Conservation (phyloP, 2,888 invertebrate species). For the Vandiemenella viatica region DNA sequence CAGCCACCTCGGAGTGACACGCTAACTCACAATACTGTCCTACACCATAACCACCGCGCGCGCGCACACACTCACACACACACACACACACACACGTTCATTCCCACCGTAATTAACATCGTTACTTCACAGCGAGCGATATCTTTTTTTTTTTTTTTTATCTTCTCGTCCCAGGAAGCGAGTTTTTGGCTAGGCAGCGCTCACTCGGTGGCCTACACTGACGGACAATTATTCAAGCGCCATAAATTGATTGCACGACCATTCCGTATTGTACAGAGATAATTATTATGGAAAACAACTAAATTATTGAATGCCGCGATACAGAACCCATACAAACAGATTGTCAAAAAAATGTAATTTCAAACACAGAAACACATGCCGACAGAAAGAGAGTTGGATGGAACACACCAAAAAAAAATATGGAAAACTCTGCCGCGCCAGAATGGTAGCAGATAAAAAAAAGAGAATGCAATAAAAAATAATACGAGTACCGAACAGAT, state of each 20-base stretch:
- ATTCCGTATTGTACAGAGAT: neutral
- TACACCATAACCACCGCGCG: too few species aligned
- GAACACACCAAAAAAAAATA: neutral
- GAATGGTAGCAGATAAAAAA: too few species aligned
- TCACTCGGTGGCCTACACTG: neutral
- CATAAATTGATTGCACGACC: neutral
- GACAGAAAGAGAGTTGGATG: neutral
- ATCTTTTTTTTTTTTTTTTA: too few species aligned
- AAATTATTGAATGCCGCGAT: neutral
- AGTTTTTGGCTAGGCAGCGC: neutral
- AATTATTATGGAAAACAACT: neutral
- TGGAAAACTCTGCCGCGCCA: neutral
- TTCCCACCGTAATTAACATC: too few species aligned
- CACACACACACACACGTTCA: too few species aligned
- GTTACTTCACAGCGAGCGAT: too few species aligned
- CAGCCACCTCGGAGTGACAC: neutral
- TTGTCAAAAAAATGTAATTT: neutral
- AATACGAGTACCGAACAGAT: too few species aligned
- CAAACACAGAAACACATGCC: neutral
- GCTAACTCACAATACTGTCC: too few species aligned
- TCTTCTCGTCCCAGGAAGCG: neutral
- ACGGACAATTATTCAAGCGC: neutral
- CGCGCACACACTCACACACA: too few species aligned
- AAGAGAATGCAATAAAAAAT: too few species aligned
- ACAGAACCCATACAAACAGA: neutral